Evolutionary conservation across 2,113 vertebrate genomes (phyloP).

Genomic region (Rhadina sibilatrix): DNA sequence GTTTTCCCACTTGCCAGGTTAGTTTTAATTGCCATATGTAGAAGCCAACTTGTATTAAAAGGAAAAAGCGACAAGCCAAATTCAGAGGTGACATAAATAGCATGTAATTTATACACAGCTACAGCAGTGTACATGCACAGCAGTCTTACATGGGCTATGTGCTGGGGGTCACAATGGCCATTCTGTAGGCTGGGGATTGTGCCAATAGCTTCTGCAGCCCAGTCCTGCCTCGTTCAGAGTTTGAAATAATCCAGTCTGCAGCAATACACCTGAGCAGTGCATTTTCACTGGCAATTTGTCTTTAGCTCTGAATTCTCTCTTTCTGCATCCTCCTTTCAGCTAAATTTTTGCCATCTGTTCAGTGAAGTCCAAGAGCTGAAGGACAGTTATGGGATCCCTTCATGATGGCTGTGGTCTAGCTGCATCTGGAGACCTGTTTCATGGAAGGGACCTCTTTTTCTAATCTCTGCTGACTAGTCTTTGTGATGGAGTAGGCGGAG

Average conservation of each 20-base stretch:
- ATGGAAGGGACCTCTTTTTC: background rate
- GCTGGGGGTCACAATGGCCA: background rate
- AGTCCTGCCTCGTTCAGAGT: background rate
- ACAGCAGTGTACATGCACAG: background rate
- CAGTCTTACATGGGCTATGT: background rate
- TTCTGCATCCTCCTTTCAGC: background rate
- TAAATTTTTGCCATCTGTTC: background rate
- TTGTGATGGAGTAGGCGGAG: background rate
- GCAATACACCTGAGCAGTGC: background rate
- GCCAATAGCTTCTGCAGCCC: background rate
- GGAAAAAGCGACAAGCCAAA: constrained; percentile 7
- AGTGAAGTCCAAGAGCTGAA: background rate
- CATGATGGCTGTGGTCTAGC: background rate
- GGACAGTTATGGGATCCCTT: background rate
- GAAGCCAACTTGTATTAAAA: constrained; percentile 29
- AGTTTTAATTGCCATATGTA: constrained; percentile 54
- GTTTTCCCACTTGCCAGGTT: constrained; percentile 48
- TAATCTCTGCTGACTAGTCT: background rate
- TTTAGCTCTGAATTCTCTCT: background rate
- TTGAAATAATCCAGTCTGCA: background rate
- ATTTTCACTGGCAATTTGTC: background rate
- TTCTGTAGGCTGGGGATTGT: background rate
- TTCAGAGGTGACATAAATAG: background rate
- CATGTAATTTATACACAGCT: background rate
- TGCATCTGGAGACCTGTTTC: background rate